Conservation (phyloP, 2,797 vertebrate species). For the Centroberyx gerrardi region DNA sequence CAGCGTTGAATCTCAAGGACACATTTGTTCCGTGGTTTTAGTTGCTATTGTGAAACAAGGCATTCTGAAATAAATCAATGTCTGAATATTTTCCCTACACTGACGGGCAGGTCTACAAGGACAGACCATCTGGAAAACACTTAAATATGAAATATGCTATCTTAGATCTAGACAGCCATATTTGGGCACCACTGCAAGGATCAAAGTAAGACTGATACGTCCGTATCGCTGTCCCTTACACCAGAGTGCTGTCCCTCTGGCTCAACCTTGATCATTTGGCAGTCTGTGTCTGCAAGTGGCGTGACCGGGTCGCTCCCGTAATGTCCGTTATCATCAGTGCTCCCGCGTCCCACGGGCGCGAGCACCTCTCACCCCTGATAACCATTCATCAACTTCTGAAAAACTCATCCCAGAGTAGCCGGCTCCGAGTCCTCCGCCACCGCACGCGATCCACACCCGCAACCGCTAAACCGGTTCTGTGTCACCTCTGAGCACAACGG, state of each 20-base stretch:
- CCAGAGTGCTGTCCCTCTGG: conserved; percentile 38
- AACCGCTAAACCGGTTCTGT: conserved; percentile 29
- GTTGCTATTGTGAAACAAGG: conserved; percentile 32
- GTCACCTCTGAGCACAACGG: conserved; percentile 63
- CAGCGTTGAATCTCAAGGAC: conserved; percentile 16
- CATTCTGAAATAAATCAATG: conserved; percentile 30
- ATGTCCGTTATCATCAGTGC: conserved; percentile 50
- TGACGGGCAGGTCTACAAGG: neutral
- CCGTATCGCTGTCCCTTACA: conserved; percentile 25
- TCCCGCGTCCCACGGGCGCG: conserved; percentile 54
- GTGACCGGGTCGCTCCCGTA: conserved; percentile 46
- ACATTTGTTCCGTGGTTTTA: conserved; percentile 17
- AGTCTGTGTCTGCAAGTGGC: conserved; percentile 26
- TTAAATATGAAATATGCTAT: conserved; percentile 31
- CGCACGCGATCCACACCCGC: conserved; percentile 37
- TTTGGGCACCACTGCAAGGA: conserved; percentile 24
- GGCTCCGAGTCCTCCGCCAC: conserved; percentile 18
- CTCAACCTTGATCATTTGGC: conserved; percentile 58
- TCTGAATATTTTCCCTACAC: conserved; percentile 10
- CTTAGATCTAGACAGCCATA: conserved; percentile 24
- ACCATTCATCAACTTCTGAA: conserved; percentile 32
- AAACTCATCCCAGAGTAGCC: conserved; percentile 36
- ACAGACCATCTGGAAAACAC: conserved; percentile 28
- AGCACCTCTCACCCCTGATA: conserved; percentile 45
- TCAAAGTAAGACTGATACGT: conserved; percentile 44